A percentile compares a stretch with the other conserved stretches of the same genome.
Conservation (phyloP, 2,888 invertebrate genomes). For the Cantharis rustica region DNA sequence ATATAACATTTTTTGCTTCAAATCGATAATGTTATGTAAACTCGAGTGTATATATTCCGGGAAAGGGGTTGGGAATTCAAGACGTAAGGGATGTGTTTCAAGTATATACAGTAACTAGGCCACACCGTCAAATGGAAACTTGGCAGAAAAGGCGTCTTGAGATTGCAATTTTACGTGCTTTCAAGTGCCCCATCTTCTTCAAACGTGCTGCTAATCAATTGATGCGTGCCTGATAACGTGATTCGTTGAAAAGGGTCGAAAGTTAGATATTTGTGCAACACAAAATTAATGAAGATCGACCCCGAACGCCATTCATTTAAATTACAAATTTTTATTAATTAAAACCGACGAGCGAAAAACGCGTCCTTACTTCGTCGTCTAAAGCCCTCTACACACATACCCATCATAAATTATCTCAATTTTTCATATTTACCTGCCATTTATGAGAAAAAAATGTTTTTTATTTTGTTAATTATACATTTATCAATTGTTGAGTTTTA, state of each 20-base stretch:
- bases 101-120: background rate
- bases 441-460: too few species aligned
- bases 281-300: constrained; percentile 3
- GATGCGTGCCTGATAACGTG: constrained; percentile 11
- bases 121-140: constrained; percentile 4
- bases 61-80: background rate
- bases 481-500: too few species aligned
- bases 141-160: constrained; percentile 4
- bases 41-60: background rate
- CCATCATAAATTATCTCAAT: too few species aligned
- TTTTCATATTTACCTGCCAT: too few species aligned
- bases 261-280: background rate
- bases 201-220: constrained; percentile 21
- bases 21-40: background rate
- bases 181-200: constrained; percentile 13
- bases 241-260: background rate
- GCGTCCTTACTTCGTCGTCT: background rate
- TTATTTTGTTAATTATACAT: too few species aligned
- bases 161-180: constrained; percentile 17
- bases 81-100: background rate
- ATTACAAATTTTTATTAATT: background rate
- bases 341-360: background rate
- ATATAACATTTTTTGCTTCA: background rate
- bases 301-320: background rate
- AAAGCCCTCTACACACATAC: background rate